Evolutionary conservation across 2,797 vertebrate species (phyloP), one percentile per base, ranked within the genome.

Genomic region (Triplophysa bombifrons): DNA sequence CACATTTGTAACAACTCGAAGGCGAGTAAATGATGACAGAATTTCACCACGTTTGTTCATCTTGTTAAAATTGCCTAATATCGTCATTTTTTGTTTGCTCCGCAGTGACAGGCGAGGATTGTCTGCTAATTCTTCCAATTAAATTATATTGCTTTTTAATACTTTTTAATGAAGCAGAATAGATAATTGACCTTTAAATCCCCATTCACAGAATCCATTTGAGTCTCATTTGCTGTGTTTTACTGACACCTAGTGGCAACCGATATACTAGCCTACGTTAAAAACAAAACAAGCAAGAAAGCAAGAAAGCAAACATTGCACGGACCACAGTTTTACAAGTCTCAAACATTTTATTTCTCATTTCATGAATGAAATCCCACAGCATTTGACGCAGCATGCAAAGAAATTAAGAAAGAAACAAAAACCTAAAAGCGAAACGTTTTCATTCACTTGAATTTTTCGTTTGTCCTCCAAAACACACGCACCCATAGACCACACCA

Each of bases 281-380:
- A 22, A 10, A 19, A 7, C 3, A 34, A 34, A 17, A 27, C 3
- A 27, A 27, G 16, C 2, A 30, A 30, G 5, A 4, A 30, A 30
- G 30, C 30, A 30, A 4, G 30, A 17, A 55, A 2, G 19, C n/a
- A 55, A 55, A 7, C 51, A 53, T 53, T 20, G 48, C 2, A 48
- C 27, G 50, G 5, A 68, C 34, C 41, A 8, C 38, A 19, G 4
- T 58, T 63, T 74, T 84, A 89, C 90, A 94, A 93, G 93, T 90
- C 94, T 94, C 92, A 94, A 93, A 93, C 94, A 86, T 91, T 96
- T 96, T 95, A 95, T 96, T 95, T 90, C 92, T 94, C 93, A 93
- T 88, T 92, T 94, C 94, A 93, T 94, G 92, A 94, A 95, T 94
- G 94, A 96, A 94, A 93, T 94, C 94, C 93, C 93, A 96, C 94